phyloP scores from a whole-genome alignment of 2,113 vertebrate genomes.

The Larimichthys crocea region DNA sequence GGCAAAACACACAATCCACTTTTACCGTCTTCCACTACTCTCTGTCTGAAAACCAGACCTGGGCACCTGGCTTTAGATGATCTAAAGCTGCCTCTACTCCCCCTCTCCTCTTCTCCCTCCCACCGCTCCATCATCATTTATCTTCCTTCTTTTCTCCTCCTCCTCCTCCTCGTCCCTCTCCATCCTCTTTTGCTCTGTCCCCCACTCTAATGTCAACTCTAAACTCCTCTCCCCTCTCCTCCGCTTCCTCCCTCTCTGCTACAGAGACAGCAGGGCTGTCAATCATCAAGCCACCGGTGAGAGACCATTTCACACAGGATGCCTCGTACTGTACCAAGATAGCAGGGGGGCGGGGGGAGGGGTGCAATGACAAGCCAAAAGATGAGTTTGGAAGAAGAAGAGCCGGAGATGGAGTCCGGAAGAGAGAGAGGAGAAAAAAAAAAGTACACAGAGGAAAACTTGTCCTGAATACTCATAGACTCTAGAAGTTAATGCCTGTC shows the following conservation, averaged over 20 bases:
- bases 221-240: slow-evolving; percentile 19
- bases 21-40: neutral
- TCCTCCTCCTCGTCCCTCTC: slow-evolving; percentile 27
- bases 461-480: neutral
- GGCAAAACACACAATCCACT: slow-evolving; percentile 31
- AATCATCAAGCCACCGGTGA: slow-evolving; percentile 64
- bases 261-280: slow-evolving; percentile 63
- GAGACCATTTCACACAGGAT: slow-evolving; percentile 70
- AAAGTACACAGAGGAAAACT: slow-evolving; percentile 1
- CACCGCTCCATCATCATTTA: slow-evolving; percentile 61
- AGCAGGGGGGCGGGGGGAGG: slow-evolving; percentile 20
- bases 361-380: slow-evolving; percentile 48
- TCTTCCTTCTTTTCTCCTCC: slow-evolving; percentile 45
- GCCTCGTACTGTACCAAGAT: slow-evolving; percentile 50
- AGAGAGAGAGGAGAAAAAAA: slow-evolving; percentile 14
- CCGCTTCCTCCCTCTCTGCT: neutral
- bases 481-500: neutral
- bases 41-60: slow-evolving; percentile 37
- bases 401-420: slow-evolving; percentile 15
- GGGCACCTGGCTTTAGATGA: slow-evolving; percentile 63
- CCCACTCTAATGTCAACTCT: slow-evolving; percentile 41
- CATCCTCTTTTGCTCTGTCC: slow-evolving; percentile 25
- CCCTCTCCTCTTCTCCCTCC: slow-evolving; percentile 27
- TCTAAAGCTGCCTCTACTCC: slow-evolving; percentile 48
- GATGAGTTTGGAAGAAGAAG: slow-evolving; percentile 37